Evolutionary conservation across 2,888 invertebrate species (phyloP).

Genomic region (Chrysomela aeneicollis): DNA sequence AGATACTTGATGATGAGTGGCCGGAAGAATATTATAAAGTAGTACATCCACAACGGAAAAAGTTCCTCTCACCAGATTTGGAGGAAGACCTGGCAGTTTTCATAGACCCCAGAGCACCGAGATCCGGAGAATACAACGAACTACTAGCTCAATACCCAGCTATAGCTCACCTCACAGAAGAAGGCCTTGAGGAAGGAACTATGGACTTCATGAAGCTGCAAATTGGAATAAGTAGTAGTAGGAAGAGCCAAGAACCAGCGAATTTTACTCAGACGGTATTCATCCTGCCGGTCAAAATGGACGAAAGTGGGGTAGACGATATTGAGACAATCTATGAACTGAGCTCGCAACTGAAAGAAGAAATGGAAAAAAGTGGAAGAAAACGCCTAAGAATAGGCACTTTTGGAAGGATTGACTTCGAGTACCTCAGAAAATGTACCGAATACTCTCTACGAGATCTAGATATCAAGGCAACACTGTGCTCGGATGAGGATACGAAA

Average conservation of each 20-base stretch:
- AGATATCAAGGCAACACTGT: neutral
- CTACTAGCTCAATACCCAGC: slow-evolving; percentile 3
- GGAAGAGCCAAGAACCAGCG: neutral
- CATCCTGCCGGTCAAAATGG: neutral
- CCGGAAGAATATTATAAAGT: slow-evolving; percentile 7
- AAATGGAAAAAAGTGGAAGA: neutral
- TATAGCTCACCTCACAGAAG: slow-evolving; percentile 5
- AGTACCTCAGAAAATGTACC: neutral
- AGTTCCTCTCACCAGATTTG: neutral
- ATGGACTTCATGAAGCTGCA: neutral
- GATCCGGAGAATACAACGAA: neutral
- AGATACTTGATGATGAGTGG: slow-evolving; percentile 8
- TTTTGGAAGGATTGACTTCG: neutral
- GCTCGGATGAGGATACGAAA: neutral
- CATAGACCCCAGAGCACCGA: neutral
- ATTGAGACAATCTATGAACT: neutral
- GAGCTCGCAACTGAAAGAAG: slow-evolving; percentile 3
- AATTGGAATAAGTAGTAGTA: neutral
- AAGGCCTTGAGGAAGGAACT: slow-evolving; percentile 5
- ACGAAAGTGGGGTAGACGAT: slow-evolving; percentile 8
- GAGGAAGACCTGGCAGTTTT: slow-evolving; percentile 7
- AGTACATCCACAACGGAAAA: slow-evolving; percentile 10
- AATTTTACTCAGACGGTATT: neutral
- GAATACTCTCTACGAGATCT: neutral
- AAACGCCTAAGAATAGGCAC: neutral